Conservation (phyloP, 1,140 invertebrate species). For the Stegodyphus mimosarum region DNA sequence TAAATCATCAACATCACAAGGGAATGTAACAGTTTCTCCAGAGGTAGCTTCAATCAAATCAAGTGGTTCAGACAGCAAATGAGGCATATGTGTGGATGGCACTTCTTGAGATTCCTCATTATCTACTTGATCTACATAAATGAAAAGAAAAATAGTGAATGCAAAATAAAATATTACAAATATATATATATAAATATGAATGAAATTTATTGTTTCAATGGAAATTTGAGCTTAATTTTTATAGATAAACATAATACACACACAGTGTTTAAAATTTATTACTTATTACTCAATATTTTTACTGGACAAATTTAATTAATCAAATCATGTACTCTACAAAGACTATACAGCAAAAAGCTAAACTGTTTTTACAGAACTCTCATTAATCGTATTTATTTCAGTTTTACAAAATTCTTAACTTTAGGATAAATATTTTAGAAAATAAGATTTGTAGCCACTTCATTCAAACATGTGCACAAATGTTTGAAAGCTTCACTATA, state of each 20-base stretch:
- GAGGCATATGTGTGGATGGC: slow-evolving; percentile 35
- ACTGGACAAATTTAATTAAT: too few species aligned
- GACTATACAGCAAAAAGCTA: too few species aligned
- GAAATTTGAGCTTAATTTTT: neutral
- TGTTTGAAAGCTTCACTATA: too few species aligned
- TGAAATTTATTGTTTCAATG: neutral
- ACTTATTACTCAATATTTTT: too few species aligned
- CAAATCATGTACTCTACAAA: too few species aligned
- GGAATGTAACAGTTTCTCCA: slow-evolving; percentile 44
- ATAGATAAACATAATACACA: neutral
- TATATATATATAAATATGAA: neutral
- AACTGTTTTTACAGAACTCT: too few species aligned
- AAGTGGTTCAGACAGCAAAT: slow-evolving; percentile 26
- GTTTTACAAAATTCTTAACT: too few species aligned
- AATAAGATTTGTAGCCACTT: too few species aligned
- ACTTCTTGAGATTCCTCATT: slow-evolving; percentile 43
- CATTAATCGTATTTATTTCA: too few species aligned
- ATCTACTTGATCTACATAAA: slow-evolving; percentile 32
- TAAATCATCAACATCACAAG: slow-evolving; percentile 47
- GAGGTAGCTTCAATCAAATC: slow-evolving; percentile 28
- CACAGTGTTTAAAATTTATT: too few species aligned
- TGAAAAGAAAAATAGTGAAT: neutral
- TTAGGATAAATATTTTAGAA: too few species aligned
- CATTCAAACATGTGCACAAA: too few species aligned
- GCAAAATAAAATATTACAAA: neutral